Evolutionary conservation across 2,888 invertebrate genomes (phyloP), one percentile per base, ranked within the genome.

Genomic region (Stomorhina lunata): DNA sequence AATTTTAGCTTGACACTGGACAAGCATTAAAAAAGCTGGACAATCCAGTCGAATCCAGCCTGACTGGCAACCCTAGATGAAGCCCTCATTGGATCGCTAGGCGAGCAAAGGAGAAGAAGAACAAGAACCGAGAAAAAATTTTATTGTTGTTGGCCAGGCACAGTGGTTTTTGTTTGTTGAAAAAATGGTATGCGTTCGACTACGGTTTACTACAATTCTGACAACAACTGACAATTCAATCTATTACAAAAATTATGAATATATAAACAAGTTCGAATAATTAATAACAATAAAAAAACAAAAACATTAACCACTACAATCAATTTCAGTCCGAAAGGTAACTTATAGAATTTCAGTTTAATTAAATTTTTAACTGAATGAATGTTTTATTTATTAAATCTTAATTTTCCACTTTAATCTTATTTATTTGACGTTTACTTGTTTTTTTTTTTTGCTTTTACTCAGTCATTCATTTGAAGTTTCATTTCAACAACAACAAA

Each of bases 161-260:
- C 78, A 81, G 78, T 78, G 81, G 72, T 68, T 78, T 72, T 71
- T 81, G 66, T 80, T 79, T 77, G 75, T 68, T 57, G 37, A 40
- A 63, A 59, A 77, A 65, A 75, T 75, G 61, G 82, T 82, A 80
- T n/a, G n/a, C n/a, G 57, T 69, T 37, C 79, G 48, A 79, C 81
- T 73, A 81, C 69, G 45, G 68, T 79, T 75, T 71, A 55, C 76
- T 76, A 77, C 71, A 71, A 12, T 71, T 76, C 76, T 80, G 76
- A 76, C 69, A 59, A 65, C 65, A 66, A 78, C 63, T 78, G 66
- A 55, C 63, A 78, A 32, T 55, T 32, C 43, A 82, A 79, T 82
- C 82, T 82, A 79, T 79, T 82, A 82, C 82, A 82, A 82, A 79
- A 76, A 53, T 55, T 75, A 66, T 57, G 34, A 55, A 53, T 68